Evolutionary conservation across 2,113 vertebrate species (phyloP), one percentile per base, ranked within the genome.

Genomic region (rat (Rattus norvegicus)): DNA sequence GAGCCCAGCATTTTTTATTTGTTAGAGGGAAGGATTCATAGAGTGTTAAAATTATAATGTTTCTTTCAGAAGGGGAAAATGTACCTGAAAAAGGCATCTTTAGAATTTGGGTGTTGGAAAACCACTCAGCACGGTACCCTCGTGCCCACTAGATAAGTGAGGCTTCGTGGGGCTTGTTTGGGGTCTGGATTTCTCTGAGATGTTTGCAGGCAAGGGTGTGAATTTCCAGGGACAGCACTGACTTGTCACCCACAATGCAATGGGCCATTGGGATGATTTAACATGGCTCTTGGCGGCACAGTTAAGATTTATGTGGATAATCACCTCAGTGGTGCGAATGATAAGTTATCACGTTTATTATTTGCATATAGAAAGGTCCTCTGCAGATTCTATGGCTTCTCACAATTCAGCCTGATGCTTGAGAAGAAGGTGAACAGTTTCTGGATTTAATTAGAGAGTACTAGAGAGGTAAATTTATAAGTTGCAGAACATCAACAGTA

Each of bases 281-380:
- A 81, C 61, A 52, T 19, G 2, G 70, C 88, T 96, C 83, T 96
- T 84, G n/a, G 3, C 67, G n/a, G 75, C 79, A 87, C 73, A 3
- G 65, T 39, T 73, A 92, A 94, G 97, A 97, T 94, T 97, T 94
- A 97, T 96, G 94, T 90, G 93, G 93, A 89, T 92, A 94, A 96
- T 97, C 93, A 93, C 70, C 80, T 22, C 20, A 2, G n/a, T 76
- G 94, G 79, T 92, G 69, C 63, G 73, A 87, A 94, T 93, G 92
- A 88, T 93, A 93, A 96, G 91, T 97, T 90, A 94, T 77, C 96
- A 93, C 89, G n/a, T 70, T 91, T 77, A 76, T 96, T 92, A 97
- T 97, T 95, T 97, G 94, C 96, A 94, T 95, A 92, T 90, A 96
- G 94, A 94, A 93, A 96, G 84, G 92, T 56, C 69, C 81, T 94